phyloP scores from a whole-genome alignment of 2,888 invertebrate species.

The Calephelis perditalis region DNA sequence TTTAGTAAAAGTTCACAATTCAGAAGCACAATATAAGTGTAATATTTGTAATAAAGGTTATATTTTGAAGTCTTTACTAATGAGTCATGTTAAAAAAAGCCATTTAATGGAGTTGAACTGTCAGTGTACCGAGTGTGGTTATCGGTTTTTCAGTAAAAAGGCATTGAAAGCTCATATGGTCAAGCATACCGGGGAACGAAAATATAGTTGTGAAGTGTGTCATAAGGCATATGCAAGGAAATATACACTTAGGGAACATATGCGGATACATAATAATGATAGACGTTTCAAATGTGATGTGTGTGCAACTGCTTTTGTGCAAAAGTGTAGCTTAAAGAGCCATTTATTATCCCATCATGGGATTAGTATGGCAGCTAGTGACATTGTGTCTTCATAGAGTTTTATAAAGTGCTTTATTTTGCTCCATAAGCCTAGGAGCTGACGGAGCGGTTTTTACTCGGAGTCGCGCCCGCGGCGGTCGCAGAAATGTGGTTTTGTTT shows the following conservation, averaged over 20 bases:
- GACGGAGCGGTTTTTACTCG: too few species aligned
- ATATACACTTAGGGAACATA: slow-evolving; percentile 53
- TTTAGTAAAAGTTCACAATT: slow-evolving; percentile 60
- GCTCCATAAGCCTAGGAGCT: too few species aligned
- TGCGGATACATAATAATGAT: slow-evolving; percentile 64
- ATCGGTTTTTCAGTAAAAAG: slow-evolving; percentile 72
- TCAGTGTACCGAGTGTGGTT: slow-evolving; percentile 70
- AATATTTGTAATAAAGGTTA: slow-evolving; percentile 56
- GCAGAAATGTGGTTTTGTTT: too few species aligned
- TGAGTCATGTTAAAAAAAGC: slow-evolving; percentile 61
- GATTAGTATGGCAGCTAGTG: slow-evolving; percentile 53
- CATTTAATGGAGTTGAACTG: slow-evolving; percentile 70
- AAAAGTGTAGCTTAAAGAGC: slow-evolving; percentile 62
- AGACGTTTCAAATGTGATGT: slow-evolving; percentile 56
- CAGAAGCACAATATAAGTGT: slow-evolving; percentile 60
- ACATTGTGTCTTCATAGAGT: slow-evolving; percentile 37
- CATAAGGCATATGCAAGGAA: slow-evolving; percentile 63
- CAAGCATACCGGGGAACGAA: slow-evolving; percentile 63
- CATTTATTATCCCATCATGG: slow-evolving; percentile 61
- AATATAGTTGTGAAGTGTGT: slow-evolving; percentile 56
- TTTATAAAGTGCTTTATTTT: neutral
- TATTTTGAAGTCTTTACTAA: slow-evolving; percentile 54
- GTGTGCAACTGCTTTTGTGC: slow-evolving; percentile 53
- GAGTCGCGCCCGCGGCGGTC: too few species aligned
- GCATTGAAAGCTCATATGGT: slow-evolving; percentile 72